A percentile compares a stretch with the other conserved stretches of the same genome.
Conservation (phyloP, 2,113 vertebrate genomes). For the Addax nasomaculatus region DNA sequence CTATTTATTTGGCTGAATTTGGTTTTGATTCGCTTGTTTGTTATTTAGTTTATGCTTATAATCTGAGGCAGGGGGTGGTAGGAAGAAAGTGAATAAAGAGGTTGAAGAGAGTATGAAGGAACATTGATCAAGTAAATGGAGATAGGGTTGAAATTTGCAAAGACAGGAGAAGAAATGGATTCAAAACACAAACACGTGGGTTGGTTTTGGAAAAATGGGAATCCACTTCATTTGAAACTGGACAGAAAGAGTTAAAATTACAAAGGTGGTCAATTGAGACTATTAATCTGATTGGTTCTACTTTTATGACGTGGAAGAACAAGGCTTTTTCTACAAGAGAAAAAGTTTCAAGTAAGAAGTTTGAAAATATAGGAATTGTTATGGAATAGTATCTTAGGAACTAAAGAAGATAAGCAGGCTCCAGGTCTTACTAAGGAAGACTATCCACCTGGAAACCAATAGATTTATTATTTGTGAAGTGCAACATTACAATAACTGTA, state of each 20-base stretch:
- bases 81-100: not conserved
- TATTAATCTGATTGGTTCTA: not conserved
- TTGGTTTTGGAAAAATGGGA: not conserved
- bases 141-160: not conserved
- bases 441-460: not conserved
- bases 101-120: not conserved
- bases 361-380: not conserved
- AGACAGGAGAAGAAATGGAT: not conserved
- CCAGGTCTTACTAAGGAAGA: not conserved
- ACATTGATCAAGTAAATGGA: not conserved
- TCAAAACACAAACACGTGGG: not conserved
- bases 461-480: not conserved
- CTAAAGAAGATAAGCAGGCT: not conserved
- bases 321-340: not conserved
- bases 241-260: not conserved
- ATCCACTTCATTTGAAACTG: not conserved
- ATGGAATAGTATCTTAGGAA: not conserved
- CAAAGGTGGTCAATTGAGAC: not conserved
- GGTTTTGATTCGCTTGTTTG: not conserved
- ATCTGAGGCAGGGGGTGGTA: not conserved
- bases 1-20: not conserved
- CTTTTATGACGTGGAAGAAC: not conserved
- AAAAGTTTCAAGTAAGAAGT: not conserved
- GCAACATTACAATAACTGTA: not conserved
- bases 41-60: not conserved